Base-by-base conservation (phyloP, 2,888 invertebrate species). In the Nomada ruficornis region DNA sequence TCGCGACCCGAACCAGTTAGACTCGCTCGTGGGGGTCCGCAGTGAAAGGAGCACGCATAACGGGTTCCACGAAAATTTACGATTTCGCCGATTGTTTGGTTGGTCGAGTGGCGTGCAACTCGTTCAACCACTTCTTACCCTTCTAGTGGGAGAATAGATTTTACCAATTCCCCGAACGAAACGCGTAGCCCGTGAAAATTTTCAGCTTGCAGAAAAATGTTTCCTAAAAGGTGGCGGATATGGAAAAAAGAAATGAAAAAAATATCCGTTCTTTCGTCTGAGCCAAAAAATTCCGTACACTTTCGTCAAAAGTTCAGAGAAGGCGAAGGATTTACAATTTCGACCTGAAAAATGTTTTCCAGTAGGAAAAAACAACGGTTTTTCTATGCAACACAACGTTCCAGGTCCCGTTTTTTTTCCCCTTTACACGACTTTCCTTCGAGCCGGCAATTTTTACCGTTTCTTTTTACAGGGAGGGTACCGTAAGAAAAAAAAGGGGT, bases 31-130 rank as follows among this genome's bases (percentile, higher is more conserved):
- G 64, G 77, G 75, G 73, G 65, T 57, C 67, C 71, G 47, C 64
- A 74, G 57, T 77, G 78, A 78, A 86, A 86, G 84, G 75, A 83
- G 75, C 57, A 80, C 81, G 82, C 82, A 72, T 87, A 89, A 90
- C 83, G 86, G 86, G 85, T 86, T 89, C 47, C 54, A 78, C 83
- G 86, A 86, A 89, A 90, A 90, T 91, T 92, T 91, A 91, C 89
- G 90, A 85, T 89, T 88, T 83, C 86, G 63, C 26, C 47, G 65
- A 82, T 81, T 75, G 63, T 59, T 67, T 50, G n/a, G 55, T 47
- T 42, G 68, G 70, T 71, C 69, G 54, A 75, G 20, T 62, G 76
- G 11, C 50, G 72, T 15, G 9, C 75, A 80, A 80, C 68, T 75
- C 72, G 57, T 75, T 80, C 81, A 7, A 7, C 15, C 13, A 44